phyloP scores from a whole-genome alignment of 2,113 vertebrate species.

The Microtus pennsylvanicus region DNA sequence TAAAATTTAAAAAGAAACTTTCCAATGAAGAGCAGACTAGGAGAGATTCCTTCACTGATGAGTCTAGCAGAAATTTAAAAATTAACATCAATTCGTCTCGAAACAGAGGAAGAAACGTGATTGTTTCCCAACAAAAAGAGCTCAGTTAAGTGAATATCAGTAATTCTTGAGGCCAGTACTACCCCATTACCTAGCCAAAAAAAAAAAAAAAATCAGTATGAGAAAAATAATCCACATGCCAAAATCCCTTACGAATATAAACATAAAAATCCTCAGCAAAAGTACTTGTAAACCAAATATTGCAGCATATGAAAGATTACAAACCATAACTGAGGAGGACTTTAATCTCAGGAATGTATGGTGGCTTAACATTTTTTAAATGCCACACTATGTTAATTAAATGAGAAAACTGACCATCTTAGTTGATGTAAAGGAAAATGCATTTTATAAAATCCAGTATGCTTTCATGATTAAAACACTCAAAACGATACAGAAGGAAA shows the following conservation, averaged over 20 bases:
- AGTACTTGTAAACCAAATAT: neutral
- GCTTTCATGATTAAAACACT: slow-evolving; percentile 27
- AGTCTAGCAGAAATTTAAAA: neutral
- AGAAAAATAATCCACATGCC: neutral
- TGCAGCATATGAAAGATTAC: neutral
- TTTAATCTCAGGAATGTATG: neutral
- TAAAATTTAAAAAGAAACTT: neutral
- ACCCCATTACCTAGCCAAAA: neutral
- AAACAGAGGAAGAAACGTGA: neutral
- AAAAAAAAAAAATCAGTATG: neutral
- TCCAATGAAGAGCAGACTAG: neutral
- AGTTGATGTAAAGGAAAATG: neutral
- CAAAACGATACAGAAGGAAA: neutral
- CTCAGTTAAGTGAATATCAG: neutral
- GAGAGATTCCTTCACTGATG: neutral
- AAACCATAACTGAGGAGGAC: neutral
- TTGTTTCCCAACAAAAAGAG: neutral
- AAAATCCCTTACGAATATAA: neutral
- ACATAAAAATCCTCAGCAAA: neutral
- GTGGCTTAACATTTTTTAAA: neutral
- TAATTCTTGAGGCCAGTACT: neutral
- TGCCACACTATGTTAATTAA: neutral
- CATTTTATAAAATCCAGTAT: neutral
- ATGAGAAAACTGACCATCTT: neutral
- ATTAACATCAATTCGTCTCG: neutral